Percentiles rank a stretch among this genome's conserved stretches.
These are phyloP conservation scores for Rhea pennata DNA, from an alignment of 2,113 vertebrate genomes.

Conservation along the genomic window DNA sequence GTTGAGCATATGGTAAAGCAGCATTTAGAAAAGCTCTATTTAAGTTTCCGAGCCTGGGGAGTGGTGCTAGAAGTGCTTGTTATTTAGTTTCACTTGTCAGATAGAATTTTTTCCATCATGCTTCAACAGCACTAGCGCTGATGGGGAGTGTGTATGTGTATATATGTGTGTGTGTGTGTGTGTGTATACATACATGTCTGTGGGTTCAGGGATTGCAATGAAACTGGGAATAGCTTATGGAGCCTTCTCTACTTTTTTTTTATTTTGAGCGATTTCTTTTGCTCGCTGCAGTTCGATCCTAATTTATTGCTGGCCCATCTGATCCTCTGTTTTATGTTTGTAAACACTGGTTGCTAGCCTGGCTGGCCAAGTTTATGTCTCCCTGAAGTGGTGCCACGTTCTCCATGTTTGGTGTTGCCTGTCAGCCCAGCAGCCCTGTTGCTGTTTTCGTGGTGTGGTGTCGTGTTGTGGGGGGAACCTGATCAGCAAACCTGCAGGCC, in stretches of 20 bases:
- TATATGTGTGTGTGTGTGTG: background rate
- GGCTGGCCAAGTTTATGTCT: conserved; percentile 63
- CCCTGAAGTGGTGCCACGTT: conserved; percentile 69
- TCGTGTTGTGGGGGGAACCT: conserved; percentile 56
- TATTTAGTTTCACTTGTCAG: conserved; percentile 18
- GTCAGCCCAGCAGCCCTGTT: conserved; percentile 30
- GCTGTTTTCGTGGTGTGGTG: conserved; percentile 44
- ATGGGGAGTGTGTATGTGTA: background rate
- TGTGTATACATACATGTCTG: fast-evolving
- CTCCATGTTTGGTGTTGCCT: conserved; percentile 85
- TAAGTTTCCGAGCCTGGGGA: background rate
- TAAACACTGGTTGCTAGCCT: conserved; percentile 85
- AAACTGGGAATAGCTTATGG: background rate
- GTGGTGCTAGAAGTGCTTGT: background rate
- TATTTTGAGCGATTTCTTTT: conserved; percentile 36
- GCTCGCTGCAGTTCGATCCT: conserved; percentile 11
- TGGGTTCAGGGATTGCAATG: background rate
- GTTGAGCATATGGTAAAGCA: background rate
- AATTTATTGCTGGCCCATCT: conserved; percentile 72
- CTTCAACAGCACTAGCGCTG: background rate
- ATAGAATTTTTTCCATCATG: conserved; percentile 7
- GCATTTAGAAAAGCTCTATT: background rate
- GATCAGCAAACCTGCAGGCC: background rate
- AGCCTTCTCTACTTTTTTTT: background rate
- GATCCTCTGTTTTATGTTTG: conserved; percentile 80